Base-by-base conservation (phyloP, 2,888 invertebrate genomes). In the Oxyscelio sp. region DNA sequence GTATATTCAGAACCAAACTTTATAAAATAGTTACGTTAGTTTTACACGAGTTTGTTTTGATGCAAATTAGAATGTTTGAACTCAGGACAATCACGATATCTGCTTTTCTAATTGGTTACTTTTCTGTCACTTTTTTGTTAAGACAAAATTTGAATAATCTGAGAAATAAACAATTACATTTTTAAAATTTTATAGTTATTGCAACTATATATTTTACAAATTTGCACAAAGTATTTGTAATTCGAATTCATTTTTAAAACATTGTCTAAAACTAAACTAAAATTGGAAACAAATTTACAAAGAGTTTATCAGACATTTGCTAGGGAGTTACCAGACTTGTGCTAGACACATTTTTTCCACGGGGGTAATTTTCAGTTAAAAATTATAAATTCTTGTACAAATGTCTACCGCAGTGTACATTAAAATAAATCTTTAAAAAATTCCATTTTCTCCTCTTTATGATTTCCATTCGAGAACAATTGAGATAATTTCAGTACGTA, bases 1-100 rank as follows among this genome's bases (percentile, higher is more conserved):
- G 31, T 59, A 27, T 59, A 77, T 50, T 58, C 31, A 50, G 66
- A 19, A 40, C 27, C 43, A 77, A 77, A 77, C 56, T 77, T 77
- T 66, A 45, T 77, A 66, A 77, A 66, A 77, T 66, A 66, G 66
- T 77, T 66, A 27, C 22, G 15, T 59, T 59, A 58, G 58, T 77
- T 75, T 56, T 65, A 56, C 56, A 54, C 38, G 63, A 75, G 75
- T 77, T 77, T 48, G 77, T 77, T 66, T 59, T 38, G 59, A 66
- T 77, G 77, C 66, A 66, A 77, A 77, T 77, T 77, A 65, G 58
- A 77, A 50, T 66, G 77, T 58, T 66, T 77, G 21, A 75, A 66
- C 50, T 66, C 50, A 50, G 15, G 21, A 27, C 24, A 58, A 58
- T 75, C 31, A 24, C 15, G 11, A 5, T 15, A 22, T 38, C 45